Evolutionary conservation across 2,113 vertebrate genomes (phyloP).

Genomic region (Nycticryphes semicollaris): DNA sequence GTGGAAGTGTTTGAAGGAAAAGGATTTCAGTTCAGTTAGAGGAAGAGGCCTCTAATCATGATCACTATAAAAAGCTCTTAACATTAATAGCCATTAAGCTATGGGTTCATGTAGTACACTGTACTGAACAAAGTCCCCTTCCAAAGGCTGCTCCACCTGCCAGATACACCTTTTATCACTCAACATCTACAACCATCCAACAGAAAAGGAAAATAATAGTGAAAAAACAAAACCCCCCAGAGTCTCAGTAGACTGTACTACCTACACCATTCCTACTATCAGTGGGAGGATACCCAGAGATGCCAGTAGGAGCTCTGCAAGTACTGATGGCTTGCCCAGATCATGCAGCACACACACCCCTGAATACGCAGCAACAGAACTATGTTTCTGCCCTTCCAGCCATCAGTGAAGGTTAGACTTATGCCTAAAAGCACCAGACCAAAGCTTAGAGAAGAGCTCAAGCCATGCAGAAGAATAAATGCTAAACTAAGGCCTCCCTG

Average conservation of each 20-base stretch:
- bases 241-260: background rate
- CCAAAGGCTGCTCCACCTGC: background rate
- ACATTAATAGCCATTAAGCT: fast-evolving
- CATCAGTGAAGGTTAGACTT: background rate
- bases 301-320: background rate
- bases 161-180: background rate
- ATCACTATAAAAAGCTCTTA: background rate
- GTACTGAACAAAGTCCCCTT: background rate
- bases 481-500: background rate
- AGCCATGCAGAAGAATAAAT: background rate
- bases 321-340: background rate
- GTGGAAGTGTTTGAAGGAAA: background rate
- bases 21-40: background rate
- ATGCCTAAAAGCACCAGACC: background rate
- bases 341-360: background rate
- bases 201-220: background rate
- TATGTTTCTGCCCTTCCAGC: background rate
- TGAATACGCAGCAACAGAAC: background rate
- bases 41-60: background rate
- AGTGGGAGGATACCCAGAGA: background rate
- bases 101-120: background rate
- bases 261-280: background rate
- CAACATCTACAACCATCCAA: background rate
- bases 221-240: background rate
- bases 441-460: background rate